phyloP scores from a whole-genome alignment of 2,797 vertebrate genomes.

The Alauda arvensis region DNA sequence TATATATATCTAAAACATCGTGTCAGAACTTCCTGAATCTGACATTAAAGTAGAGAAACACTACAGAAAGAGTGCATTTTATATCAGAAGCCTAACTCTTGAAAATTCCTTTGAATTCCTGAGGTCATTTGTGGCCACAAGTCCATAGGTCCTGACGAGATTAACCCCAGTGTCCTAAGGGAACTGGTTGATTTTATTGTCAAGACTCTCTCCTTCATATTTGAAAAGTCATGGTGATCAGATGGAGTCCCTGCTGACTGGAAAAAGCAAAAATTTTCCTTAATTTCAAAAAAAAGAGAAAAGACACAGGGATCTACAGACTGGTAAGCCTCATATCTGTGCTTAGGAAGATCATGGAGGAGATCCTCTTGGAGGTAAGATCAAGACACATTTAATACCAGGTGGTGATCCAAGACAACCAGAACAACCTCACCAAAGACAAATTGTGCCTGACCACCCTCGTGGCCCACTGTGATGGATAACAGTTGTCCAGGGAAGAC shows the following conservation, averaged over 20 bases:
- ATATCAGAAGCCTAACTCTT: background rate
- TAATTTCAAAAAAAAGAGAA: background rate
- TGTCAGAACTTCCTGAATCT: background rate
- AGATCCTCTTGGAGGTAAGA: background rate
- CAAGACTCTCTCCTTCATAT: accelerated
- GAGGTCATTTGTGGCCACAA: background rate
- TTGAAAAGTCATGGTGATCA: background rate
- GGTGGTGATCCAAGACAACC: background rate
- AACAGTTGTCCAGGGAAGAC: accelerated
- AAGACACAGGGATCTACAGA: background rate
- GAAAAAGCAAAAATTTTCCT: background rate
- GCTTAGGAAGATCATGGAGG: background rate
- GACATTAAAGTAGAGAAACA: background rate
- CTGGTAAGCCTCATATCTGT: accelerated
- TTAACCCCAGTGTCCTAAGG: background rate
- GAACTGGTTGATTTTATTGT: background rate
- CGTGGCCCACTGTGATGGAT: background rate
- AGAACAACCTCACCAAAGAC: background rate
- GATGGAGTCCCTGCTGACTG: background rate
- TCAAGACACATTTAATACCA: background rate
- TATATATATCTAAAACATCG: too few species aligned
- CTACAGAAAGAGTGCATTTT: background rate
- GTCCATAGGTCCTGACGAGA: accelerated
- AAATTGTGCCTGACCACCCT: background rate
- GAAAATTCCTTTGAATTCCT: background rate